These are phyloP conservation scores for Enteromius anoplus DNA, from an alignment of 2,797 vertebrate genomes.

Conservation along the genomic window DNA sequence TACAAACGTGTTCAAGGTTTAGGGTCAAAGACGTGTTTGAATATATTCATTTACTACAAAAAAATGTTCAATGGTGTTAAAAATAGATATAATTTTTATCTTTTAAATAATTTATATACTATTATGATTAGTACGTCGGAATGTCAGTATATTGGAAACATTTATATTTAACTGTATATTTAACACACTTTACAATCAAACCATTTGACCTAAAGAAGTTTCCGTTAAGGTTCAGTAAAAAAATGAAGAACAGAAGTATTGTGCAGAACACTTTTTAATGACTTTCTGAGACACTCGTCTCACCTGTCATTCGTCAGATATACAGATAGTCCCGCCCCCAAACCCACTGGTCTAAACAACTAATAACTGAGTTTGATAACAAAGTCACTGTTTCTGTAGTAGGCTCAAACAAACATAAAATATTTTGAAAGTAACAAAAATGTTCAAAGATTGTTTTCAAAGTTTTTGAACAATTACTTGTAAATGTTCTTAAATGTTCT, in stretches of 20 bases:
- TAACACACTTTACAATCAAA: neutral
- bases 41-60: neutral
- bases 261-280: neutral
- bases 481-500: neutral
- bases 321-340: neutral
- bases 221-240: neutral
- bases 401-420: neutral
- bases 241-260: neutral
- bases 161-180: too few species aligned
- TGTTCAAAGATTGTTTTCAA: neutral
- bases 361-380: too few species aligned
- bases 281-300: neutral
- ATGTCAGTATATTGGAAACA: neutral
- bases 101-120: too few species aligned
- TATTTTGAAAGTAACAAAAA: neutral
- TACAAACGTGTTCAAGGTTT: neutral
- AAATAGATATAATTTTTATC: neutral
- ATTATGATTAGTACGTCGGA: neutral
- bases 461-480: neutral
- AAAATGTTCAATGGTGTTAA: neutral
- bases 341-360: neutral
- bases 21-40: neutral
- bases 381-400: neutral
- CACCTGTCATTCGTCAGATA: neutral
- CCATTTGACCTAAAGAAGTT: neutral